Evolutionary conservation across 2,888 invertebrate species (phyloP).

Genomic region (Antheraea yamamai): DNA sequence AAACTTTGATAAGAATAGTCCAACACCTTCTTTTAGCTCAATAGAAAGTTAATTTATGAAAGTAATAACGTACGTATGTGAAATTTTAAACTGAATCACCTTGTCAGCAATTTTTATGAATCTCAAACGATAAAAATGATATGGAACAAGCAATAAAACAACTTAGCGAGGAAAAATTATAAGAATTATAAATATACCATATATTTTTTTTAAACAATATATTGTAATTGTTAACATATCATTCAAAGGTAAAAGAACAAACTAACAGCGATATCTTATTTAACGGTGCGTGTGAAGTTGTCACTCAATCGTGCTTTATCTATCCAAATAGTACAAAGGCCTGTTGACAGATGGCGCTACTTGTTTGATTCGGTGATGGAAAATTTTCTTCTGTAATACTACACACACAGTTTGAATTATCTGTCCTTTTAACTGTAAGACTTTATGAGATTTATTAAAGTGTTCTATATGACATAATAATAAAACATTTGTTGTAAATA

Average conservation of each 20-base stretch:
- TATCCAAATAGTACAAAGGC: not conserved
- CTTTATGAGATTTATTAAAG: not conserved
- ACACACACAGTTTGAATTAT: not conserved
- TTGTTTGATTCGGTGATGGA: not conserved
- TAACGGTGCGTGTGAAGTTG: not conserved
- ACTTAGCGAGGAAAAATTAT: too few relatives aligned
- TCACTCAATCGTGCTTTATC: not conserved
- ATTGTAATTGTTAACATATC: constrained; percentile 4
- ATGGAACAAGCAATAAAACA: not conserved
- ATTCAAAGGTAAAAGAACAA: not conserved
- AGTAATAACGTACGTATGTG: too few relatives aligned
- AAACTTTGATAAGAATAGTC: too few relatives aligned
- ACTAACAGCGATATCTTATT: not conserved
- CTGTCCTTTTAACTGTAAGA: not conserved
- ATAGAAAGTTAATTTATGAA: too few relatives aligned
- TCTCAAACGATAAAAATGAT: not conserved
- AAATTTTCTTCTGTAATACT: not conserved
- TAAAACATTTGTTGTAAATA: not conserved
- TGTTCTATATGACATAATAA: not conserved
- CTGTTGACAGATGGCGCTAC: constrained; percentile 3
- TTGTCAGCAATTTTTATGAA: not conserved
- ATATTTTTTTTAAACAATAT: not conserved
- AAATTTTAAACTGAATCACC: too few relatives aligned
- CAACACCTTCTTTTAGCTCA: too few relatives aligned
- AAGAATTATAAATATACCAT: not conserved